Conservation (phyloP, 2,797 vertebrate species). For the Nasua narica region DNA sequence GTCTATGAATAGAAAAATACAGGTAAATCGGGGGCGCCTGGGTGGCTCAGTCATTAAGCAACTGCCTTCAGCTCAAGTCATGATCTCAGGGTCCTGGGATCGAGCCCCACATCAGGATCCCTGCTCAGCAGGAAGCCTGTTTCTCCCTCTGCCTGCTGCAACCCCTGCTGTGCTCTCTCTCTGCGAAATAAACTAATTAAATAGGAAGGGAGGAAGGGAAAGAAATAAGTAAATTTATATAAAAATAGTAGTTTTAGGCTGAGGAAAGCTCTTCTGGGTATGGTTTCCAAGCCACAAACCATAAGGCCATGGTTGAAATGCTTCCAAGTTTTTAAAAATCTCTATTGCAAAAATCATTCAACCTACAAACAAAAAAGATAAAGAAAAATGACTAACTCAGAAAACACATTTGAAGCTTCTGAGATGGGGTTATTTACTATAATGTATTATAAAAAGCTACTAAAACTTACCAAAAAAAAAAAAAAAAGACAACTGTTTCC, state of each 20-base stretch:
- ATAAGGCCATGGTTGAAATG: neutral
- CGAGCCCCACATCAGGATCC: too few species aligned
- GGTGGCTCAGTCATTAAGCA: too few species aligned
- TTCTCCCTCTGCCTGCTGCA: too few species aligned
- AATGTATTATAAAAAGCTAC: neutral
- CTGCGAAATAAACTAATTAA: too few species aligned
- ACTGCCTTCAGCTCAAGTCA: too few species aligned
- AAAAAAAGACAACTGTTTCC: neutral
- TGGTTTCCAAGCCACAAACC: conserved; percentile 10
- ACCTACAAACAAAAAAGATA: neutral
- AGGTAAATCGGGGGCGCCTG: neutral
- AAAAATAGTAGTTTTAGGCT: neutral
- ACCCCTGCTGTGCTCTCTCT: too few species aligned
- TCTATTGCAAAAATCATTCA: conserved; percentile 5
- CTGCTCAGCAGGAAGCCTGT: too few species aligned
- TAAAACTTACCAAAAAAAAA: neutral
- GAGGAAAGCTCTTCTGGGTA: neutral
- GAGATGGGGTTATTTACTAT: neutral
- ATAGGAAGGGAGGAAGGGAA: too few species aligned
- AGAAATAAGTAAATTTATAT: neutral
- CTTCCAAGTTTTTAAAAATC: neutral
- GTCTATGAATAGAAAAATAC: neutral
- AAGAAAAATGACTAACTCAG: conserved; percentile 12
- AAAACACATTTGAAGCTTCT: neutral
- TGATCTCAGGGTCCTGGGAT: too few species aligned